phyloP scores from a whole-genome alignment of 2,797 vertebrate species.

The Arrhamphus sclerolepis region DNA sequence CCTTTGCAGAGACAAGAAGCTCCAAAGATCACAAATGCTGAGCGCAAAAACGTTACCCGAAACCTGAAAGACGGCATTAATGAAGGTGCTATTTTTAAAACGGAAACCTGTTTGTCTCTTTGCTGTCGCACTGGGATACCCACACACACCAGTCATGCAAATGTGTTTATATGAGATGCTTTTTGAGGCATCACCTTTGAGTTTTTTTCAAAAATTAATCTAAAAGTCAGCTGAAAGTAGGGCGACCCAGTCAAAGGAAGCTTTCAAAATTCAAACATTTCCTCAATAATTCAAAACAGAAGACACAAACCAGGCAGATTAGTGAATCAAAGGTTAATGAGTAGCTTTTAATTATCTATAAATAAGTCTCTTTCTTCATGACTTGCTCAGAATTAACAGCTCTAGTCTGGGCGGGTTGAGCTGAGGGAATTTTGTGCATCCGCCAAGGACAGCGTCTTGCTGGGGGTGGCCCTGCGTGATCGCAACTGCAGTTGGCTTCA shows the following conservation, averaged over 20 bases:
- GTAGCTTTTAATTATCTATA: not conserved
- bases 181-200: not conserved
- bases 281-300: not conserved
- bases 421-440: too few species aligned
- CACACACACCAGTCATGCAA: constrained; percentile 20
- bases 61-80: constrained; percentile 34
- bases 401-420: too few species aligned
- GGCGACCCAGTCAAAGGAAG: not conserved
- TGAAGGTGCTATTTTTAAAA: constrained; percentile 26
- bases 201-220: too few species aligned
- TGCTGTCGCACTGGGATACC: constrained; percentile 24
- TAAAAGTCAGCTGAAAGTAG: too few species aligned
- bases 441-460: too few species aligned
- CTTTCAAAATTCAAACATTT: not conserved
- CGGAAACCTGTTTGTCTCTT: constrained; percentile 13
- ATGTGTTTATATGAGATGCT: not conserved
- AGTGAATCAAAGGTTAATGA: constrained; percentile 3
- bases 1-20: constrained; percentile 50
- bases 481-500: too few species aligned
- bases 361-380: not conserved
- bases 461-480: too few species aligned
- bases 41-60: constrained; percentile 48
- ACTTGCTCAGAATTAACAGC: constrained; percentile 7
- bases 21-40: constrained; percentile 45
- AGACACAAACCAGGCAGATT: not conserved